Evolutionary conservation across 1,140 invertebrate genomes (phyloP).

Genomic region (Caerostris darwini): DNA sequence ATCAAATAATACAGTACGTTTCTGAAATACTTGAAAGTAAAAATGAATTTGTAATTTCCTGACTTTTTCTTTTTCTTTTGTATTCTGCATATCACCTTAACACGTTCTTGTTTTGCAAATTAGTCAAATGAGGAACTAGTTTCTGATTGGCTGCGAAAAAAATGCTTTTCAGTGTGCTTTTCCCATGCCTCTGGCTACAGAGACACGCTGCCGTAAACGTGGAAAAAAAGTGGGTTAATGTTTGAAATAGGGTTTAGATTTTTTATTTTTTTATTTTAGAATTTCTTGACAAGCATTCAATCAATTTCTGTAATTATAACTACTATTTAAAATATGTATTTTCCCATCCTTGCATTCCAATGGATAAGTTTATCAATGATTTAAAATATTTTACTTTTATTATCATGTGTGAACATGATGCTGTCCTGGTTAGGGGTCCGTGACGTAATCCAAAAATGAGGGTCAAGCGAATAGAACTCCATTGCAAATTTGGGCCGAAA

Average conservation of each 20-base stretch:
- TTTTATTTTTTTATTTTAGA: no score
- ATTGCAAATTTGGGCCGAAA: no score
- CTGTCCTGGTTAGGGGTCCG: no score
- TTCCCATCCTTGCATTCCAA: background rate
- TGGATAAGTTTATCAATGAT: background rate
- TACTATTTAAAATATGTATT: background rate
- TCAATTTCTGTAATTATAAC: background rate
- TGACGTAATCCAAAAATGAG: no score
- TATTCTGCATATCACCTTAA: background rate
- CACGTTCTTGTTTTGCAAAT: background rate
- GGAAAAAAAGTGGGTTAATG: slow-evolving; percentile 15
- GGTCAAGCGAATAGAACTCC: no score
- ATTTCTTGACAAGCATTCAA: background rate
- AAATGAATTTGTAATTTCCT: no score
- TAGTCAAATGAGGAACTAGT: background rate
- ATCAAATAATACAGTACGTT: no score
- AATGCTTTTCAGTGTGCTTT: background rate
- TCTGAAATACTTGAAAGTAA: no score
- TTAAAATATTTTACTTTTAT: background rate
- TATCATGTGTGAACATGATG: background rate
- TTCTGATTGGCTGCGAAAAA: background rate
- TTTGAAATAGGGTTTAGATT: background rate
- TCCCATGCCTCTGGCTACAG: background rate
- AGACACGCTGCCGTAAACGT: background rate
- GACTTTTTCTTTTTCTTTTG: background rate